These are phyloP conservation scores for Cephus pulcher DNA, from an alignment of 2,888 invertebrate genomes.

Conservation along the genomic window DNA sequence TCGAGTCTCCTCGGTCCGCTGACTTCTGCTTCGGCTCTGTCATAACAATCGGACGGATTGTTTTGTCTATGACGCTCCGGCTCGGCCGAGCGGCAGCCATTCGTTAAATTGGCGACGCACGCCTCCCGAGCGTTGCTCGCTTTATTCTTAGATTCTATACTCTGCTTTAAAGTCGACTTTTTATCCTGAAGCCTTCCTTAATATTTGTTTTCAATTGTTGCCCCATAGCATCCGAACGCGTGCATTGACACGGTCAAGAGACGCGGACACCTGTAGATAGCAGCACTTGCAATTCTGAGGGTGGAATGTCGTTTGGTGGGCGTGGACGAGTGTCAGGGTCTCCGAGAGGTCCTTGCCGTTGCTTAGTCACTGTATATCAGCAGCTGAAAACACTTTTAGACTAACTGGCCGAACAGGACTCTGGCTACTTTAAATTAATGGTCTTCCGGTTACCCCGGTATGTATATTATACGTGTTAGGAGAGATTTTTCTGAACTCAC, in stretches of 20 bases:
- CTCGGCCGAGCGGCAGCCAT: background rate
- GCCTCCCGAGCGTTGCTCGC: background rate
- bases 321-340: constrained; percentile 7
- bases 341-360: constrained; percentile 2
- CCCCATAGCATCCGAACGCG: background rate
- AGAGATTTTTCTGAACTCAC: background rate
- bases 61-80: background rate
- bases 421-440: background rate
- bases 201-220: background rate
- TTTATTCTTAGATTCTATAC: background rate
- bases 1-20: background rate
- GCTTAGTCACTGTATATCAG: background rate
- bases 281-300: background rate
- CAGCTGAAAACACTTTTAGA: background rate
- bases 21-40: background rate
- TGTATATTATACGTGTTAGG: background rate
- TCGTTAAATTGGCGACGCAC: background rate
- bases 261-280: background rate
- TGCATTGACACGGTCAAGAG: background rate
- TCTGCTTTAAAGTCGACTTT: background rate
- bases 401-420: background rate
- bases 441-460: background rate
- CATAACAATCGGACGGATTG: background rate
- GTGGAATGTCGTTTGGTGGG: constrained; percentile 1
- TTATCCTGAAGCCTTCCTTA: too few species aligned